Conservation (phyloP, 2,888 invertebrate genomes). For the Dasysyrphus tricinctus region DNA sequence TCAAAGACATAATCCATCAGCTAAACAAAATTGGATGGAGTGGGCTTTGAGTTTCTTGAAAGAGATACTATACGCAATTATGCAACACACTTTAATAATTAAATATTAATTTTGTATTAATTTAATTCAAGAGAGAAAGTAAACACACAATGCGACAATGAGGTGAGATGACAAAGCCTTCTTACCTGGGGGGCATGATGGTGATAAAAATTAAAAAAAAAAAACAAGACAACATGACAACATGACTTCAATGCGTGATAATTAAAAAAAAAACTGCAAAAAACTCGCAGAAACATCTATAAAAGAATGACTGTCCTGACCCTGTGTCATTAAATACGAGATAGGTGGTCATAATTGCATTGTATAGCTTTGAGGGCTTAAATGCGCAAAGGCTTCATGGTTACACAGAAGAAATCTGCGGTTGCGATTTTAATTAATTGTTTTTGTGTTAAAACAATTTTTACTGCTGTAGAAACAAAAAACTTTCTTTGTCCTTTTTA, state of each 20-base stretch:
- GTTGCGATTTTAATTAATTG: constrained; percentile 5
- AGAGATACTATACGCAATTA: constrained; percentile 47
- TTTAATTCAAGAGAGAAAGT: constrained; percentile 28
- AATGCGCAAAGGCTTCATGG: background rate
- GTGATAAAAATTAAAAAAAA: background rate
- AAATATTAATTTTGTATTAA: constrained; percentile 33
- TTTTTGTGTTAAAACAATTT: constrained; percentile 3
- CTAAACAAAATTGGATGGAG: background rate
- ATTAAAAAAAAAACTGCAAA: constrained; percentile 1
- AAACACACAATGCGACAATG: background rate
- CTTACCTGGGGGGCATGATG: background rate
- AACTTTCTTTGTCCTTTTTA: background rate
- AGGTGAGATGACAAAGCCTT: constrained; percentile 5
- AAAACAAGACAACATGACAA: background rate
- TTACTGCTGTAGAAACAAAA: background rate
- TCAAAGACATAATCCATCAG: constrained; percentile 37
- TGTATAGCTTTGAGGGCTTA: background rate
- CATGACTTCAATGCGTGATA: constrained; percentile 28
- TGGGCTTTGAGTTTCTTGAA: constrained; percentile 34
- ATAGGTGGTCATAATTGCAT: constrained; percentile 41
- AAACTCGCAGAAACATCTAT: background rate
- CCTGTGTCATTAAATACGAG: constrained; percentile 33
- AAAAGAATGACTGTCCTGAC: constrained; percentile 13
- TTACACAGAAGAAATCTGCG: background rate
- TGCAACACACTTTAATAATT: constrained; percentile 42